phyloP scores from a whole-genome alignment of 2,888 invertebrate species.

The Melipona beecheii region DNA sequence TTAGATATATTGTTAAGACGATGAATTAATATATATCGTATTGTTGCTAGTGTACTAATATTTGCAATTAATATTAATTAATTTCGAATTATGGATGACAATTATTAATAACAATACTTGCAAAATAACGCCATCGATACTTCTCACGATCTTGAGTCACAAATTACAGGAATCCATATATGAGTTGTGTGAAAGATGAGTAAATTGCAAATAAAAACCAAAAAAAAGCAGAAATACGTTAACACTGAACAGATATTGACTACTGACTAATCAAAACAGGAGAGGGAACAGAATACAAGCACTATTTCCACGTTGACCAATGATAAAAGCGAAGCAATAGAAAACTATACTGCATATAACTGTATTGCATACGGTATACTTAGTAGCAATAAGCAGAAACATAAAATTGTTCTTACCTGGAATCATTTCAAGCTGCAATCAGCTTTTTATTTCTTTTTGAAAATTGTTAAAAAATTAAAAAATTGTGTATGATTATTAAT shows the following conservation, averaged over 20 bases:
- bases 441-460: not conserved
- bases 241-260: not conserved
- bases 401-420: constrained; percentile 43
- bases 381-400: not conserved
- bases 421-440: constrained; percentile 24
- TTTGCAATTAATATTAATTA: constrained; percentile 8
- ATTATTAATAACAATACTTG: constrained; percentile 29
- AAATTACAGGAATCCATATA: constrained; percentile 7
- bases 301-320: constrained; percentile 20
- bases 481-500: constrained; percentile 10
- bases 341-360: constrained; percentile 45
- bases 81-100: not conserved
- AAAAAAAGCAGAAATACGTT: not conserved
- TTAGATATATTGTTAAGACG: not conserved
- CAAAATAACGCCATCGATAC: constrained; percentile 32
- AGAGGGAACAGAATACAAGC: constrained; percentile 39
- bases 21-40: not conserved
- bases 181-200: not conserved
- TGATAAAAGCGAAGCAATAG: constrained; percentile 20
- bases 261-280: constrained; percentile 37
- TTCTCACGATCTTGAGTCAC: constrained; percentile 14
- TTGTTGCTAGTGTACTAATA: not conserved
- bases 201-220: constrained; percentile 16
- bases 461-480: not conserved
- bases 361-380: constrained; percentile 56